Conservation (phyloP, 2,888 invertebrate genomes). For the Cheilosia vernalis region DNA sequence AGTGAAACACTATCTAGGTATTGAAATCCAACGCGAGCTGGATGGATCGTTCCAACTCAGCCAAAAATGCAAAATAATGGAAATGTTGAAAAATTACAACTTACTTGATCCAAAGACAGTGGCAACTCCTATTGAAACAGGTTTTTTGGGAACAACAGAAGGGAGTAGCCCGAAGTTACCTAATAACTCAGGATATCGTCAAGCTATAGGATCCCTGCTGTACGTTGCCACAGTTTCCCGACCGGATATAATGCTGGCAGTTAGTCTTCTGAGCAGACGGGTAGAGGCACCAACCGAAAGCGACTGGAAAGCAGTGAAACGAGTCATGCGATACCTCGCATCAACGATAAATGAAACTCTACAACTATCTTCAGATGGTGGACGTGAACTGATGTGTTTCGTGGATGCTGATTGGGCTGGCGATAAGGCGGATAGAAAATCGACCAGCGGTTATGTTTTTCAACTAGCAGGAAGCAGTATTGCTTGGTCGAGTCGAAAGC, state of each 20-base stretch:
- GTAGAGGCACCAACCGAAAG: too few species aligned
- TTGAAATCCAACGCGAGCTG: background rate
- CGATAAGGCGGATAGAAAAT: background rate
- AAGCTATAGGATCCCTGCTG: too few species aligned
- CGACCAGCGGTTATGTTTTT: background rate
- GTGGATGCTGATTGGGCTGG: background rate
- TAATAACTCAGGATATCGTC: background rate
- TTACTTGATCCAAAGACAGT: background rate
- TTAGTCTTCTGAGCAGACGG: background rate
- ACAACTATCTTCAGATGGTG: background rate
- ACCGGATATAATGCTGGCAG: background rate
- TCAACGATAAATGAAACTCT: background rate
- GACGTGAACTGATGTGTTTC: background rate
- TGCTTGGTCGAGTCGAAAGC: background rate
- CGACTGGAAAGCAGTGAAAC: too few species aligned
- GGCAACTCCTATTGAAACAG: background rate
- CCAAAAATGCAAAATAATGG: background rate
- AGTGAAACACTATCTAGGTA: constrained; percentile 1
- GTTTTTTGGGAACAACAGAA: background rate
- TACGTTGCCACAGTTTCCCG: background rate
- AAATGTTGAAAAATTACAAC: background rate
- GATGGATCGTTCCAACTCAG: background rate
- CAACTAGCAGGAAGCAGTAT: too few species aligned
- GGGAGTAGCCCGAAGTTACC: background rate
- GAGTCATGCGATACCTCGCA: too few species aligned